phyloP scores from a whole-genome alignment of 2,113 vertebrate species.

The Oncorhynchus kisutch region DNA sequence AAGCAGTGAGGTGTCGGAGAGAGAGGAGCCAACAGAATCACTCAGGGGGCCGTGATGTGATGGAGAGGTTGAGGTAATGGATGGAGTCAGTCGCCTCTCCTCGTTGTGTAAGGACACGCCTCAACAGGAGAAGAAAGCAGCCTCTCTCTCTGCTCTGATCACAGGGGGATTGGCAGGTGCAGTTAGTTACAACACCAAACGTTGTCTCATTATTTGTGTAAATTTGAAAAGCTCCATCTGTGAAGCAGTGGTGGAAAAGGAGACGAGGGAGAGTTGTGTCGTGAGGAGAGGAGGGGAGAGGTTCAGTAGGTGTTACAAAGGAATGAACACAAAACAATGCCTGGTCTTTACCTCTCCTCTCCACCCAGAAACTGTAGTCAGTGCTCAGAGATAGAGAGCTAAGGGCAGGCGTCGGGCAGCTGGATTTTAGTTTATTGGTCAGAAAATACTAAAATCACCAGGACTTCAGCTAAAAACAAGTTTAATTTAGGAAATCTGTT shows the following conservation, averaged over 20 bases:
- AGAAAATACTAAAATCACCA: too few relatives aligned
- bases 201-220: slow-evolving; percentile 34
- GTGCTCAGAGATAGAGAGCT: not conserved
- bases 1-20: not conserved
- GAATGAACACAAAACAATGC: slow-evolving; percentile 5
- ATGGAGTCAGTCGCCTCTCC: not conserved
- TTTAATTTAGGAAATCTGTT: too few relatives aligned
- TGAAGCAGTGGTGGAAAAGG: not conserved
- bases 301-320: slow-evolving; percentile 9
- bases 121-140: slow-evolving; percentile 21
- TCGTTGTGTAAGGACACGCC: slow-evolving; percentile 13
- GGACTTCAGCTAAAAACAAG: too few relatives aligned
- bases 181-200: slow-evolving; percentile 12
- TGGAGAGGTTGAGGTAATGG: not conserved
- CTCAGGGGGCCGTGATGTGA: not conserved
- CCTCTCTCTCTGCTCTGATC: not conserved
- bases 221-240: slow-evolving; percentile 38
- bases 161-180: slow-evolving; percentile 22
- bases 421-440: too few relatives aligned
- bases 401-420: not conserved
- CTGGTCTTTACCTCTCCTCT: not conserved
- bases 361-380: not conserved
- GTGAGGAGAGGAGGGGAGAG: slow-evolving; percentile 1
- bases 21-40: slow-evolving; percentile 1
- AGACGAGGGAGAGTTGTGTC: not conserved